Base-by-base conservation (phyloP, 2,888 invertebrate species). In the Dioctria linearis region DNA sequence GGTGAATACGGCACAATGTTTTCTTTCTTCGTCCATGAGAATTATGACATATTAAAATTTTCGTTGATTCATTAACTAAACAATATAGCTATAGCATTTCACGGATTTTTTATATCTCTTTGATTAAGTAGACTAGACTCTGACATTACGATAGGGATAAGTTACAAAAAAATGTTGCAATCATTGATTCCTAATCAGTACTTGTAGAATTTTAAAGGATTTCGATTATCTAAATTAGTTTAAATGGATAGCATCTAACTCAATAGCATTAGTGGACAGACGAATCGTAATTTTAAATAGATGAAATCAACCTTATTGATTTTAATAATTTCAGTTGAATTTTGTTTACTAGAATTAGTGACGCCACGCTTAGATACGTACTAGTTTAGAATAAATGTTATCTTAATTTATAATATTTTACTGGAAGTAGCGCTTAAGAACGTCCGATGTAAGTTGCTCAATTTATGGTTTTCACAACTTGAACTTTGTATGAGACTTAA, bases 161-260 rank as follows among this genome's bases (percentile, higher is more conserved):
- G 25, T 0, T 25, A 25, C 25, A 25, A 25, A 1, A 25, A 25
- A 25, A 25, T 25, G 25, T 0, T 25, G 25, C 25, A 25, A 25
- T 2, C 25, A 25, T 67, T 78, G 59, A 75, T 82, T 82, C 79
- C 82, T n/a, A n/a, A n/a, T n/a, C n/a, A n/a, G n/a, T n/a, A n/a
- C n/a, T n/a, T n/a, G n/a, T n/a, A n/a, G n/a, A n/a, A n/a, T n/a
- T n/a, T n/a, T n/a, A n/a, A n/a, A n/a, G n/a, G n/a, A n/a, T n/a
- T n/a, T n/a, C n/a, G n/a, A n/a, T n/a, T n/a, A n/a, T n/a, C 80
- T 65, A 59, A 25, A 78, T 79, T 63, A 78, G 66, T 43, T 73
- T 82, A 25, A 25, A 25, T 25, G 25, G 1, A 25, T 25, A 25
- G 25, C 1, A 25, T 25, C 25, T 25, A 25, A 25, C 25, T 25